Evolutionary conservation across 2,888 invertebrate species (phyloP), one percentile per base, ranked within the genome.

Genomic region (Dolomedes plantarius): DNA sequence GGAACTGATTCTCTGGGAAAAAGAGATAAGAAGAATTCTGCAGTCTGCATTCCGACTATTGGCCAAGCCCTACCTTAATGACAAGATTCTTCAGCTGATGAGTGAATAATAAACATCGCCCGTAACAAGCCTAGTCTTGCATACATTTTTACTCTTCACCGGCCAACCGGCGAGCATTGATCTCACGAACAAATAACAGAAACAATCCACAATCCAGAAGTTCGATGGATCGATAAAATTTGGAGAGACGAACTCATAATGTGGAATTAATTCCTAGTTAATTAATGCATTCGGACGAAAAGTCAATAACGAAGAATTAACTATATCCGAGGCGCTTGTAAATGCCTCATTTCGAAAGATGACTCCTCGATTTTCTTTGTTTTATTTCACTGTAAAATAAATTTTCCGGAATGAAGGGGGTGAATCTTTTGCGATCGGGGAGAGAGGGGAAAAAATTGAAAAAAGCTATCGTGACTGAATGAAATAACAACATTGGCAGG

Each of bases 211-310:
- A 32, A 56, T 65, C 32, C 67, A 31, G 9, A 7, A 56, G 29
- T 19, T 39, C 56, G 73, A 56, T 56, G 62, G 16, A 73, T 62
- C 62, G 32, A 68, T 69, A 41, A 65, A 13, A n/a, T 16, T 27
- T 11, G 23, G 28, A 64, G 78, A 62, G 29, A 36, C 13, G 69
- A 68, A 74, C 31, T 29, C 32, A 50, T 74, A 81, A 81, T 74
- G 50, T 31, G 11, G 74, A 68, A 56, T 81, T 74, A 74, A 74
- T 74, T 81, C 68, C 16, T 74, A 68, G n/a, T n/a, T n/a, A n/a
- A 32, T 81, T 73, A 56, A 74, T 74, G 68, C 50, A 23, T 9
- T 46, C 74, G 74, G 62, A 19, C 32, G 46, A 46, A 29, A 28
- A 36, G 68, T 68, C 68, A 36, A 39, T 36, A 36, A 9, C 39